These are phyloP conservation scores for Lycodopsis pacificus DNA, from an alignment of 2,797 vertebrate species.

Conservation along the genomic window DNA sequence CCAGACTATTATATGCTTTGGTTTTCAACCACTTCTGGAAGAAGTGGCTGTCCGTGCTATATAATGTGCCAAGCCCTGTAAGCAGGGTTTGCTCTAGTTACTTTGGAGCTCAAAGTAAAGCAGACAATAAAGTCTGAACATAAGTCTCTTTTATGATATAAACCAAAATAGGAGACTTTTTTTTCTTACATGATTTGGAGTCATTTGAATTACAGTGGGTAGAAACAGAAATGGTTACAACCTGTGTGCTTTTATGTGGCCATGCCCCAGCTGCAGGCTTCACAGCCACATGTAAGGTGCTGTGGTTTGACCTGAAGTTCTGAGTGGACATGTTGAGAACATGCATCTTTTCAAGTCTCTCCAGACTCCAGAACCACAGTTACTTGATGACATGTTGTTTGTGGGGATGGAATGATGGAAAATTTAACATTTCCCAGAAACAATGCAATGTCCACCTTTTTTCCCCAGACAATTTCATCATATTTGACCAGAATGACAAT, in stretches of 20 bases:
- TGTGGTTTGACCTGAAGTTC: constrained; percentile 74
- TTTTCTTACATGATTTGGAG: constrained; percentile 32
- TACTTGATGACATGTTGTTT: constrained; percentile 70
- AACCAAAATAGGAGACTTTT: constrained; percentile 31
- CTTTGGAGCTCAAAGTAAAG: constrained; percentile 27
- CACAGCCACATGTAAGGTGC: constrained; percentile 63
- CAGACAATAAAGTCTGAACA: constrained; percentile 22
- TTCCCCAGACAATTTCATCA: constrained; percentile 30
- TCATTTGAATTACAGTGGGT: constrained; percentile 44
- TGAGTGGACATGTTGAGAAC: constrained; percentile 61
- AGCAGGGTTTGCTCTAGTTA: constrained; percentile 40
- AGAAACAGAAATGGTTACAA: constrained; percentile 42
- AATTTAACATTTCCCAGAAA: constrained; percentile 73
- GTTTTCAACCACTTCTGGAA: constrained; percentile 63
- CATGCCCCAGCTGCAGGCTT: constrained; percentile 26
- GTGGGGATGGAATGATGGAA: constrained; percentile 56
- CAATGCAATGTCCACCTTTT: constrained; percentile 53
- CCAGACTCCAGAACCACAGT: constrained; percentile 71
- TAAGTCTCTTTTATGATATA: constrained; percentile 13
- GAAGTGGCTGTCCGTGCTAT: constrained; percentile 50
- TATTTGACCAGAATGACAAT: constrained; percentile 29
- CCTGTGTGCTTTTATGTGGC: constrained; percentile 50
- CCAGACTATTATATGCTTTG: constrained; percentile 63
- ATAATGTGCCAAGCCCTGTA: constrained; percentile 43
- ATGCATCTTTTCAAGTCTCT: constrained; percentile 58